Evolutionary conservation across 2,797 vertebrate genomes (phyloP), one percentile per base, ranked within the genome.

Genomic region (Heterohyrax brucei): DNA sequence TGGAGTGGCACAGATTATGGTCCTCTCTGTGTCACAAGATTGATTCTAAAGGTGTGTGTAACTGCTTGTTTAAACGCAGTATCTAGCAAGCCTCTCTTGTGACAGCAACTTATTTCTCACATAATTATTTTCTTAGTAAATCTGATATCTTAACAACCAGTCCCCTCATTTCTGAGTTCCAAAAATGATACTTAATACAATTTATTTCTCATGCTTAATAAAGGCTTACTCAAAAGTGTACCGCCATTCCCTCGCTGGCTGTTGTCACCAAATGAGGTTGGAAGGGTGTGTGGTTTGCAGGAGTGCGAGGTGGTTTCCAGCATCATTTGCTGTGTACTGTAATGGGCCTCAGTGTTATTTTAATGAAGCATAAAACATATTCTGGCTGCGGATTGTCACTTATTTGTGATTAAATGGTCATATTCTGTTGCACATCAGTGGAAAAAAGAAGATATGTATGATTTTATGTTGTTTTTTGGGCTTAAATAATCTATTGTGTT

Each of bases 201-300:
- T 93, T 97, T 97, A 97, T 97, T 97, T 98, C 93, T 97, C 80
- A 91, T 39, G 92, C 73, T 53, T 98, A 96, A 96, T 96, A 96
- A 98, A 97, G 95, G 66, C 22, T 7, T 96, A 61, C 94, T 97
- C 97, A 50, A 92, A 96, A 97, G 89, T 70, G 14, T 75, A 10
- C 87, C 94, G 89, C 76, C 73, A 30, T 66, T 96, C 6, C 22
- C 92, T 53, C 68, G 68, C 62, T 96, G 91, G 81, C 90, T 91
- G 86, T 77, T 96, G 26, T 73, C 78, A 6, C 80, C 93, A 82
- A 78, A 95, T 72, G 70, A 93, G 61, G 66, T 89, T 81, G 92
- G 96, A 95, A 95, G 76, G 86, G 85, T 96, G 56, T 4, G 7
- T 92, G 83, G 68, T 96, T 85, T 97, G 5, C 1, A 1, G 68